Evolutionary conservation across 1,140 invertebrate species (phyloP), one percentile per base, ranked within the genome.

Genomic region (Temnothorax longispinosus): DNA sequence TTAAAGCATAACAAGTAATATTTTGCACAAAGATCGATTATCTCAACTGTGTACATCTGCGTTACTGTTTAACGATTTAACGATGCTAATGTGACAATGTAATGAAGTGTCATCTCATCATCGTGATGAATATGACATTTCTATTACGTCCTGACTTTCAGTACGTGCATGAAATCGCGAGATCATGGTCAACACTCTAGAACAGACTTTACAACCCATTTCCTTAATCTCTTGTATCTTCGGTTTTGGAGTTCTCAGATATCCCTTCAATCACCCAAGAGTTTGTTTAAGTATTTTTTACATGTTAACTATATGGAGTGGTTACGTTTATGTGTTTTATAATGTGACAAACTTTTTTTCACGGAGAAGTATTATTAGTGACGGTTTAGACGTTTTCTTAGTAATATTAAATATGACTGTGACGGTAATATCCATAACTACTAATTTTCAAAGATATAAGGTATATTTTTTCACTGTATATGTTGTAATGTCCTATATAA

Each of bases 41-140:
- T 54, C 8, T 74, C 13, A 77, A 32, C 3, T 47, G 10, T 47
- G 5, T 35, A 41, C n/a, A 2, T 60, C 27, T 32, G 21, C 6
- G 27, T 4, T 75, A 35, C 8, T 47, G 7, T 52, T 67, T 67
- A 67, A 41, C 18, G 32, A 38, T 67, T 64, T 54, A 65, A 64
- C 10, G 11, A 47, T 5, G 13, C 7, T 52, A 67, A 80, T 67
- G n/a, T n/a, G 11, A 15, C 18, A 15, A 65, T 80, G 3, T 80
- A 80, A 52, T 80, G 2, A 78, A 78, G 13, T 78, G 3, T 60
- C 35, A 18, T 78, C 2, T 10, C 3, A 65, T 78, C 44, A 41
- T 52, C 11, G 2, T 41, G 1, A 67, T 80, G 32, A 80, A 54
- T 27, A 7, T 67, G 6, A 60, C 15, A 1, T 21, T 62, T 64